Percentiles rank a stretch among this genome's conserved stretches.
Evolutionary conservation across 2,797 vertebrate genomes (phyloP).

Genomic region (Sebastolobus alascanus): DNA sequence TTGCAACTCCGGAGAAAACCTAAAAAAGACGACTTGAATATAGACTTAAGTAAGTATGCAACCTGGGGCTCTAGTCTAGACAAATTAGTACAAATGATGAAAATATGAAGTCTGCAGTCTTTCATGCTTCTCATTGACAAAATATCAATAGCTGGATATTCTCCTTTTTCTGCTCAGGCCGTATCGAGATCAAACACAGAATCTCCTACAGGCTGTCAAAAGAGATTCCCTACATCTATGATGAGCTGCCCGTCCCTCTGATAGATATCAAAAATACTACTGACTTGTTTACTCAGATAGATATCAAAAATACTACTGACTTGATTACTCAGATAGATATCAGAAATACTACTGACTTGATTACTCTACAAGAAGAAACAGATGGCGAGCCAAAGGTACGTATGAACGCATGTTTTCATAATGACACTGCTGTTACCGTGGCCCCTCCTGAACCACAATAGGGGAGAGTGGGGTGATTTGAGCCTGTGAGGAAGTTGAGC

Average conservation of each 20-base stretch:
- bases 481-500: too few relatives aligned
- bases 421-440: constrained; percentile 8
- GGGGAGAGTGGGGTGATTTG: too few relatives aligned
- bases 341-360: constrained; percentile 29
- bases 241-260: constrained; percentile 25
- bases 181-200: constrained; percentile 48
- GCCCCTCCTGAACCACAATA: neutral
- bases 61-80: constrained; percentile 3
- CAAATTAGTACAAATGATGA: constrained; percentile 35
- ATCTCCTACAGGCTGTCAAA: constrained; percentile 30
- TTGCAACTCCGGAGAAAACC: constrained; percentile 12
- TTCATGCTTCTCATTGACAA: constrained; percentile 30
- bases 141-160: constrained; percentile 35
- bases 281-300: constrained; percentile 35
- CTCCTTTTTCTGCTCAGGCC: constrained; percentile 43
- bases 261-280: constrained; percentile 25
- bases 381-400: constrained; percentile 32
- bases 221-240: constrained; percentile 17
- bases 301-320: constrained; percentile 20
- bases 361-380: constrained; percentile 37
- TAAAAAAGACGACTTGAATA: neutral
- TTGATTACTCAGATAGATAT: constrained; percentile 39
- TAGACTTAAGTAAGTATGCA: constrained; percentile 26
- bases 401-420: constrained; percentile 16
- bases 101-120: constrained; percentile 6